Evolutionary conservation across 2,888 invertebrate genomes (phyloP), one percentile per base, ranked within the genome.

Genomic region (Tethea ocularis): DNA sequence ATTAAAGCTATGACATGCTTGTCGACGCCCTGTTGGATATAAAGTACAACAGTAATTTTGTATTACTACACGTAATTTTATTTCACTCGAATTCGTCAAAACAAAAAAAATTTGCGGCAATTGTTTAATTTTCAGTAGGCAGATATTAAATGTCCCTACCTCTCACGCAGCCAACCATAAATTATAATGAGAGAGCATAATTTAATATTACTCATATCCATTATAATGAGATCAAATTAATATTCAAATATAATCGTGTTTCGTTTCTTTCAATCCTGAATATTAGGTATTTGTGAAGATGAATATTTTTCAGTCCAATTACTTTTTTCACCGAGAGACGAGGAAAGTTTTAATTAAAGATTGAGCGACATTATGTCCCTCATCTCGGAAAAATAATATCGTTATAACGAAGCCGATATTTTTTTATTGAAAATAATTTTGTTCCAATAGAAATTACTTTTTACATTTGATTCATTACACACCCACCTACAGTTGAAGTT

Each of bases 261-360:
- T 60, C 57, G 61, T 64, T 67, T 60, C 51, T 66, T 66, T 63
- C 60, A 66, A 60, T 60, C 59, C 62, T 61, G 67, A 70, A 68
- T 74, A 76, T 73, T 66, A 67, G 70, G 61, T 69, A 74, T 78
- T 76, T 74, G 67, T 71, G 74, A 76, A 78, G 73, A 75, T 72
- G 62, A 66, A 67, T 67, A 65, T 71, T 54, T 82, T 85, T 80
- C 68, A 67, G 72, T 79, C 68, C 77, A 81, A 81, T 87, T 83
- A 80, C 79, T 80, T 83, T 83, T 78, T 38, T 69, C 67, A 69
- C 68, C 62, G 72, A 72, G 64, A 68, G 74, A 72, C 75, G 75
- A 69, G 69, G 69, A 82, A 88, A 88, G 80, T 88, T 89, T 89
- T 87, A 88, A 89, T 89, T 87, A 86, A 88, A 87, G 78, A 85